A percentile compares a stretch with the other conserved stretches of the same genome.
phyloP scores from a whole-genome alignment of 2,113 vertebrate genomes.

The Muntiacus muntjak region DNA sequence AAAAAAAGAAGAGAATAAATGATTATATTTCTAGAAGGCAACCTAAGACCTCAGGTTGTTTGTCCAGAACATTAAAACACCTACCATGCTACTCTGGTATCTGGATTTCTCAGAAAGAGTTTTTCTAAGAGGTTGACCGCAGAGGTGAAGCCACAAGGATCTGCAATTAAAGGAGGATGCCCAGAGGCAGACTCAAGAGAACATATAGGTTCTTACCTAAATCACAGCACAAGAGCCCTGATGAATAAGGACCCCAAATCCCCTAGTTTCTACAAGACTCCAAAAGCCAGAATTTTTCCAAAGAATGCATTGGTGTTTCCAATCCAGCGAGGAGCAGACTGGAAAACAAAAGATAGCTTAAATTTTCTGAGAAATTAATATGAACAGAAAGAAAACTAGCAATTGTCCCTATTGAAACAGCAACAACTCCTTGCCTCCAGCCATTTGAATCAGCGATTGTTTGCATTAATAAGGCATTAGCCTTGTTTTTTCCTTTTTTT shows the following conservation, averaged over 20 bases:
- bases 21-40: neutral
- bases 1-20: neutral
- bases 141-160: neutral
- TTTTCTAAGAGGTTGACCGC: neutral
- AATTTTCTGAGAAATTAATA: slow-evolving; percentile 54
- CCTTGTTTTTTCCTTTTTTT: neutral
- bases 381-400: slow-evolving; percentile 46
- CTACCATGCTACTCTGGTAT: neutral
- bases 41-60: neutral
- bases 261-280: neutral
- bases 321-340: neutral
- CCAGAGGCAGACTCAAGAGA: neutral
- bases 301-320: neutral
- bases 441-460: slow-evolving; percentile 60
- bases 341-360: neutral
- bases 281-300: neutral
- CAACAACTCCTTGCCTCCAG: slow-evolving; percentile 41
- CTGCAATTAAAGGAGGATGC: neutral
- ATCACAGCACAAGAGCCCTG: neutral
- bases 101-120: neutral
- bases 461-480: slow-evolving; percentile 69
- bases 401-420: slow-evolving; percentile 2
- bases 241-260: neutral
- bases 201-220: neutral
- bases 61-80: neutral